Percentiles rank a stretch among this genome's conserved stretches.
phyloP scores from a whole-genome alignment of 2,888 invertebrate species.

The Drosophila gaucha region DNA sequence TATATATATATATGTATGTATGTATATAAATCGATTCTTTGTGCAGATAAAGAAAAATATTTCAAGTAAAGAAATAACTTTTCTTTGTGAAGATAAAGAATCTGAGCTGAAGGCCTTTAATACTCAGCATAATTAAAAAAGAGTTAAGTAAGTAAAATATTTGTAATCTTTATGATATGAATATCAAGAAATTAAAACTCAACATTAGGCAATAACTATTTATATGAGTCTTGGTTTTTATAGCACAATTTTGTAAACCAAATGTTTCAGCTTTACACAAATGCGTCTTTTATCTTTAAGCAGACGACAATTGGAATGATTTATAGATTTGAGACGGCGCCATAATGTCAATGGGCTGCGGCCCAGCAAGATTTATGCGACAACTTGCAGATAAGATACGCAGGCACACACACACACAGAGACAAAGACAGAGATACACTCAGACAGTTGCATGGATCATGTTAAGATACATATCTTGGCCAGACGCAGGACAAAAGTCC shows the following conservation, averaged over 20 bases:
- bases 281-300: constrained; percentile 1
- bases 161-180: no score
- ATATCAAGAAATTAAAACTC: neutral
- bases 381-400: constrained; percentile 44
- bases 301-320: constrained; percentile 20
- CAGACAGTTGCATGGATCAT: neutral
- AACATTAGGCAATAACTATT: constrained; percentile 15
- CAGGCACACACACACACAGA: constrained; percentile 10
- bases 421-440: neutral
- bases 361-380: constrained; percentile 42
- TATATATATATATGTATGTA: neutral
- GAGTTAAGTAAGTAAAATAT: no score
- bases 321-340: constrained; percentile 38
- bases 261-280: neutral
- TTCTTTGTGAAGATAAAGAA: neutral
- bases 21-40: constrained; percentile 2
- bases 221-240: neutral
- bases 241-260: no score
- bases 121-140: no score
- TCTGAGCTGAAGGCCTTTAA: neutral
- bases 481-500: constrained; percentile 22
- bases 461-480: constrained; percentile 6
- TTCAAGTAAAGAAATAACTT: neutral
- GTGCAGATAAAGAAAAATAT: neutral
- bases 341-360: constrained; percentile 19